Evolutionary conservation across 2,797 vertebrate genomes (phyloP).

Genomic region (Todus mexicanus): DNA sequence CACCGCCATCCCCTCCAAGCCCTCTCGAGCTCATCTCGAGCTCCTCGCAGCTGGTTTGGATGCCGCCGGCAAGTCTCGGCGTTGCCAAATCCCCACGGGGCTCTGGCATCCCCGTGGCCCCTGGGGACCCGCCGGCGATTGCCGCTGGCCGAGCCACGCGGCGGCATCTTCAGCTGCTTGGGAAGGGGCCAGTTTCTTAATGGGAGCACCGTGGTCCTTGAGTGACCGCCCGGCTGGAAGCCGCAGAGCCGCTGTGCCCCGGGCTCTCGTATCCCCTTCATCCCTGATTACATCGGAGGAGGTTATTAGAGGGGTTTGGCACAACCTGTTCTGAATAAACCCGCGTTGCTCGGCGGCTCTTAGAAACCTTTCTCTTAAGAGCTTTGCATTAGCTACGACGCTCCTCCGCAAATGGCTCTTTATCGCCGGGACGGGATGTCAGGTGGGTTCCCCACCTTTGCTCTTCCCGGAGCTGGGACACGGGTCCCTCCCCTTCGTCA

Average conservation of each 20-base stretch:
- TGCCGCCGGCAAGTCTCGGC: background rate
- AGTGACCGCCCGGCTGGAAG: background rate
- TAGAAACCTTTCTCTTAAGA: background rate
- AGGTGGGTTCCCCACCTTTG: background rate
- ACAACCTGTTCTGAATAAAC: background rate
- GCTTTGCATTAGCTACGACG: background rate
- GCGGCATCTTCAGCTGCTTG: background rate
- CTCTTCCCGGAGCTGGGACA: background rate
- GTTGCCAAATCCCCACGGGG: background rate
- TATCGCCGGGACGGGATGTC: background rate
- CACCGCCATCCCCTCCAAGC: background rate
- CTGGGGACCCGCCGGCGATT: background rate
- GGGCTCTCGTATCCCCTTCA: background rate
- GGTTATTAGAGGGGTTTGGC: slow-evolving; percentile 29
- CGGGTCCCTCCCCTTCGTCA: background rate
- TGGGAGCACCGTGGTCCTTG: background rate
- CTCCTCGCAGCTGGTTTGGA: background rate
- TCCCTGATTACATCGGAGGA: background rate
- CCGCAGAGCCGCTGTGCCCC: background rate
- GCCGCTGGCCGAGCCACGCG: background rate
- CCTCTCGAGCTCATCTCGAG: background rate
- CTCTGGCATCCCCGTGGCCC: background rate
- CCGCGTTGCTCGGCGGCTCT: background rate
- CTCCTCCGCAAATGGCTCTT: background rate
- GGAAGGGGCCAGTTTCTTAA: background rate